Conservation (phyloP, 2,888 invertebrate genomes). For the Erannis defoliaria region DNA sequence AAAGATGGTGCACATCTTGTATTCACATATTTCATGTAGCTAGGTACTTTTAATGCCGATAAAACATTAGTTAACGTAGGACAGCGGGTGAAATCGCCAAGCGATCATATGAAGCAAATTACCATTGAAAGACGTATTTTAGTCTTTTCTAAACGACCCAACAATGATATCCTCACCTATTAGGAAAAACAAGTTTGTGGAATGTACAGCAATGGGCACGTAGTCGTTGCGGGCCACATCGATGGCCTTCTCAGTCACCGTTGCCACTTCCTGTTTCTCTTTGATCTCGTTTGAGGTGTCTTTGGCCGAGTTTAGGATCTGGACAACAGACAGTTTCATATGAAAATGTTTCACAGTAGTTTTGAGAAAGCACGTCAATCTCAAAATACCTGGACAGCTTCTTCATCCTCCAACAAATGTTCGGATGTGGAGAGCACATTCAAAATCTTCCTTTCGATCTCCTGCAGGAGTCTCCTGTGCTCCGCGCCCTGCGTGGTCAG, state of each 20-base stretch:
- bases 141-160: too few species aligned
- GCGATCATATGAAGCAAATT: too few species aligned
- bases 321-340: background rate
- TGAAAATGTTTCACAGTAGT: background rate
- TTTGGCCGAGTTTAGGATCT: constrained; percentile 96
- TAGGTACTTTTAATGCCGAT: too few species aligned
- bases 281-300: constrained; percentile 95
- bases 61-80: too few species aligned
- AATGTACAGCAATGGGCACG: constrained; percentile 95
- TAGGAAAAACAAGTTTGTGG: constrained; percentile 96
- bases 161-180: constrained; percentile 87
- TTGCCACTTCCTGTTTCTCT: constrained; percentile 95
- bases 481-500: constrained; percentile 95
- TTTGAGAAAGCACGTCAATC: background rate
- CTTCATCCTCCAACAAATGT: constrained; percentile 94
- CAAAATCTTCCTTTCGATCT: constrained; percentile 96
- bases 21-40: too few species aligned
- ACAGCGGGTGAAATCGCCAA: too few species aligned
- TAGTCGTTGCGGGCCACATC: constrained; percentile 94
- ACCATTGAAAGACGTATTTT: too few species aligned
- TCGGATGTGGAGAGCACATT: constrained; percentile 84
- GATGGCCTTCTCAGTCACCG: constrained; percentile 96
- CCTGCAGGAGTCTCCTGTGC: constrained; percentile 92
- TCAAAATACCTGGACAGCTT: constrained; percentile 90
- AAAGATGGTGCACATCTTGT: too few species aligned